Conservation (phyloP, 2,888 invertebrate species). For the Agrochola lychnidis region DNA sequence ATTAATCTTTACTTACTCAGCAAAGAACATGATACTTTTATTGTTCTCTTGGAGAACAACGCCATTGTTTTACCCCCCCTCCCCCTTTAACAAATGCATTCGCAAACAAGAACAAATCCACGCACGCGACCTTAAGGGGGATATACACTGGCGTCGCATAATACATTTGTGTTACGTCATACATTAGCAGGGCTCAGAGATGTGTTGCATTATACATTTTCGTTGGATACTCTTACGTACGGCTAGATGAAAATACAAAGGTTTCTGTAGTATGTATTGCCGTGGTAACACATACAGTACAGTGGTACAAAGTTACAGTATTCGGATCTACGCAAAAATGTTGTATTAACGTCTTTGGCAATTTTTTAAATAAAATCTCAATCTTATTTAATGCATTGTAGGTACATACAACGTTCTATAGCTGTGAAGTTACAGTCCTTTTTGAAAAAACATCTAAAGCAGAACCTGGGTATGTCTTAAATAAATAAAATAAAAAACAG, state of each 20-base stretch:
- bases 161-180: constrained; percentile 36
- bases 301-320: background rate
- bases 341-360: background rate
- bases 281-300: background rate
- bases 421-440: background rate
- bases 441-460: too few species aligned
- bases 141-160: constrained; percentile 30
- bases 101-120: constrained; percentile 61
- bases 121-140: constrained; percentile 53
- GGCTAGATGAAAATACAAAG: background rate
- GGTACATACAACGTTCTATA: background rate
- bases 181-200: constrained; percentile 27
- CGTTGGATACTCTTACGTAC: background rate
- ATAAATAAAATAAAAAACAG: too few species aligned
- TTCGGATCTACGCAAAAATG: background rate
- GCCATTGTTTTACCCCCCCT: constrained; percentile 50
- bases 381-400: background rate
- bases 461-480: too few species aligned
- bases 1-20: constrained; percentile 59
- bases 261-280: background rate
- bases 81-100: constrained; percentile 62
- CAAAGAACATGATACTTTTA: constrained; percentile 64
- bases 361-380: background rate
- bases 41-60: constrained; percentile 58
- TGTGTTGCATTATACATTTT: constrained; percentile 13